phyloP scores from a whole-genome alignment of 1,140 invertebrate species.

The Colletes latitarsis region DNA sequence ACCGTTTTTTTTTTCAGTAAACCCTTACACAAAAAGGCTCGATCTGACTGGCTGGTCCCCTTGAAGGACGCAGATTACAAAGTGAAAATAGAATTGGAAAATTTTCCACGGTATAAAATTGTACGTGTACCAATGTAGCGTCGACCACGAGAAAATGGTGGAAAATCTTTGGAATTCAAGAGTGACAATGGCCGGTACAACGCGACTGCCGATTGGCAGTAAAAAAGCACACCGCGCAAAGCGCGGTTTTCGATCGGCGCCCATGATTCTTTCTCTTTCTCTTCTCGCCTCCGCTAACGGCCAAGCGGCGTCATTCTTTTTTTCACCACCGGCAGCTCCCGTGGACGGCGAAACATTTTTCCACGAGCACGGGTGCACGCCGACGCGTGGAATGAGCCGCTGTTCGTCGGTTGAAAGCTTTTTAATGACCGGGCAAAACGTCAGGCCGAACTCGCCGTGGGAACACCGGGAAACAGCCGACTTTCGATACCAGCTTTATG shows the following conservation, averaged over 20 bases:
- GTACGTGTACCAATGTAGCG: neutral
- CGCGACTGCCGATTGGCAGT: constrained; percentile 47
- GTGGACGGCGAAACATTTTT: constrained; percentile 72
- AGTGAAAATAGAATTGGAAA: neutral
- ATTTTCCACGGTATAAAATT: neutral
- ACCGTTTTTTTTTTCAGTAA: too few relatives aligned
- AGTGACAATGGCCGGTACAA: constrained; percentile 45
- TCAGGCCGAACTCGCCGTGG: constrained; percentile 35
- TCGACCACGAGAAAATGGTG: constrained; percentile 19
- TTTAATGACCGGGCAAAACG: constrained; percentile 72
- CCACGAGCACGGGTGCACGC: constrained; percentile 60
- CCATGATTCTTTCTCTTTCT: constrained; percentile 10
- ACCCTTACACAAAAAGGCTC: too few relatives aligned
- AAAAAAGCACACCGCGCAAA: constrained; percentile 45
- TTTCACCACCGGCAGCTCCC: constrained; percentile 61
- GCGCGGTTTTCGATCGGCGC: constrained; percentile 55
- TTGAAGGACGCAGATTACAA: neutral
- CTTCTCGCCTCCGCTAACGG: neutral
- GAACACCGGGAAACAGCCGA: neutral
- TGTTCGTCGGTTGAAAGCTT: constrained; percentile 70
- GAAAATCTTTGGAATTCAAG: constrained; percentile 52
- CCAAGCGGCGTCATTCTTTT: constrained; percentile 22
- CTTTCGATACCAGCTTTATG: neutral
- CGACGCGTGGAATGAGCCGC: constrained; percentile 69
- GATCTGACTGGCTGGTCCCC: too few relatives aligned